phyloP scores from a whole-genome alignment of 2,888 invertebrate genomes.

The Ommatoiulus sabulosus region DNA sequence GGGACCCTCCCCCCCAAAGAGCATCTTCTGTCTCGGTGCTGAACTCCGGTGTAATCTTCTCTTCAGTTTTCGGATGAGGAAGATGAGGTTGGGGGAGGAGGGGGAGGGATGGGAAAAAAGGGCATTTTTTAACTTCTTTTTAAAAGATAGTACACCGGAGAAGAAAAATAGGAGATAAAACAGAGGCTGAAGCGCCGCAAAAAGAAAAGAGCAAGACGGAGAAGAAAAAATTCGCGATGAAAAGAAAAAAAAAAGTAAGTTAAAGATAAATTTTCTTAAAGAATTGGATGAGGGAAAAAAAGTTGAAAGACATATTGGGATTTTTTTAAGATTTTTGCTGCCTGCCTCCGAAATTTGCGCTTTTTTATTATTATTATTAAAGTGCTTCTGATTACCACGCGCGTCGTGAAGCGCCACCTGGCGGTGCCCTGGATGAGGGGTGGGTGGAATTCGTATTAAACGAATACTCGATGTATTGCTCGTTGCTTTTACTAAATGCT shows the following conservation, averaged over 20 bases:
- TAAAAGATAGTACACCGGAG: slow-evolving; percentile 8
- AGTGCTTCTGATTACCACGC: no score
- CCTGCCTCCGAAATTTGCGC: background rate
- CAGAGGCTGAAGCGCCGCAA: slow-evolving; percentile 28
- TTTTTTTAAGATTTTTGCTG: background rate
- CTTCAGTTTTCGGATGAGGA: slow-evolving; percentile 37
- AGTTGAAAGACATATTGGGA: slow-evolving; percentile 35
- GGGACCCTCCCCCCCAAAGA: background rate
- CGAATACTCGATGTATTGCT: no score
- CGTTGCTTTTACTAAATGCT: no score
- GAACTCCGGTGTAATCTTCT: slow-evolving; percentile 7
- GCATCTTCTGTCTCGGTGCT: background rate
- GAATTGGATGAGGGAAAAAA: slow-evolving; percentile 1
- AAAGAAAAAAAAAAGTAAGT: background rate
- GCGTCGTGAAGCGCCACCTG: no score
- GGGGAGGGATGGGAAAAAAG: background rate
- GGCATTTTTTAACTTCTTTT: slow-evolving; percentile 27
- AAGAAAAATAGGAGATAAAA: slow-evolving; percentile 38
- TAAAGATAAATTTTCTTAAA: slow-evolving; percentile 19
- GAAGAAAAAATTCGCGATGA: background rate
- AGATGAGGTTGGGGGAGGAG: background rate
- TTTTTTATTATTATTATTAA: background rate
- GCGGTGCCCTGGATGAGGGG: no score
- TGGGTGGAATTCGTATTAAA: no score
- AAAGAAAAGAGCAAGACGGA: slow-evolving; percentile 3